phyloP scores from a whole-genome alignment of 2,888 invertebrate species.

The Phragmatobia fuliginosa region DNA sequence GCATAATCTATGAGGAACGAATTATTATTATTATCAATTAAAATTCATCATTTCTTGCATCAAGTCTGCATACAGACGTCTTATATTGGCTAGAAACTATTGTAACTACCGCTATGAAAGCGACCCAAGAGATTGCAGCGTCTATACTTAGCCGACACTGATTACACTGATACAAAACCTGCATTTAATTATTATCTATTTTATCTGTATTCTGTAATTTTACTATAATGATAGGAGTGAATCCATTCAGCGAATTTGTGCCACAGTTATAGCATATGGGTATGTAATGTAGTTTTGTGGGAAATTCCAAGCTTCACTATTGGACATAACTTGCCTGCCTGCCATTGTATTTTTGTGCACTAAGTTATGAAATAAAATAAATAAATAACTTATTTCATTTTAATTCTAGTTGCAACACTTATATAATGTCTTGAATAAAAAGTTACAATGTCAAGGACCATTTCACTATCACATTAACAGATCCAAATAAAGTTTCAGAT shows the following conservation, averaged over 20 bases:
- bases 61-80: neutral
- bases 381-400: no score
- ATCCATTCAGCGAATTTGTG: conserved; percentile 5
- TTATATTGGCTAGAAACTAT: neutral
- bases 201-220: conserved; percentile 13
- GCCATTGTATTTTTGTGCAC: no score
- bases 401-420: no score
- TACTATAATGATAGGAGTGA: neutral
- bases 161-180: conserved; percentile 5
- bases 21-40: no score
- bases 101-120: conserved; percentile 6
- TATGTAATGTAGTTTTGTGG: neutral
- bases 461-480: no score
- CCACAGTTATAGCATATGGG: neutral
- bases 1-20: no score
- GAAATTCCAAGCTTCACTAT: no score
- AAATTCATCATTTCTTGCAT: neutral
- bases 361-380: no score
- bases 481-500: no score
- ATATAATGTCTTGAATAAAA: no score
- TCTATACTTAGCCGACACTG: conserved; percentile 7
- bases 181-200: conserved; percentile 9
- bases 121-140: neutral
- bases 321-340: no score
- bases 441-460: no score